A percentile compares a stretch with the other conserved stretches of the same genome.
These are phyloP conservation scores for Euwallacea fornicatus DNA, from an alignment of 1,140 invertebrate species.

Conservation along the genomic window DNA sequence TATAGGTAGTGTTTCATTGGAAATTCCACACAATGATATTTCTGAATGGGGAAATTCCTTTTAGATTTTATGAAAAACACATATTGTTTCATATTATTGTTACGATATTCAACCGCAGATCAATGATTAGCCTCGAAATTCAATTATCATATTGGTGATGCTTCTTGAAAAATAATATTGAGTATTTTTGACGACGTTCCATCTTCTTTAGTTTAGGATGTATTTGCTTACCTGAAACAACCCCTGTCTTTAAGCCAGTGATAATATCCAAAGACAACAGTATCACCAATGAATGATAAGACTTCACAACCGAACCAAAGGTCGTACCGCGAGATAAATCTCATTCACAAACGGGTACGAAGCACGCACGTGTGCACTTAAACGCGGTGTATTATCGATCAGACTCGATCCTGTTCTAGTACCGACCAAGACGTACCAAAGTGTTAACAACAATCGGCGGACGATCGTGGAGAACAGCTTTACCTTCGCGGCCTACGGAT, in stretches of 20 bases:
- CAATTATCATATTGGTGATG: no score
- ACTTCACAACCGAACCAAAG: conserved; percentile 20
- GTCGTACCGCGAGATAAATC: conserved; percentile 20
- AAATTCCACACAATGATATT: no score
- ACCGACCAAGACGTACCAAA: conserved; percentile 35
- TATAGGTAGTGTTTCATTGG: no score
- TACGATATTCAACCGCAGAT: no score
- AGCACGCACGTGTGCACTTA: conserved; percentile 32
- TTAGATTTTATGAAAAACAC: no score
- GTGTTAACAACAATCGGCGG: conserved; percentile 37
- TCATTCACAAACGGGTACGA: conserved; percentile 32
- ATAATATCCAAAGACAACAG: not conserved
- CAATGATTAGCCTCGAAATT: no score
- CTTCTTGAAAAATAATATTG: no score
- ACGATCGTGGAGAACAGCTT: conserved; percentile 35
- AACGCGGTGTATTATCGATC: conserved; percentile 34
- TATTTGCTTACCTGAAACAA: not conserved
- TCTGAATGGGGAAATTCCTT: no score
- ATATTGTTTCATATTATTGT: no score
- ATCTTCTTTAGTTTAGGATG: not conserved
- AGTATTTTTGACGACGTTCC: no score
- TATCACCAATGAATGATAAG: not conserved
- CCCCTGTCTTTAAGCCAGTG: not conserved
- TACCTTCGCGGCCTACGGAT: conserved; percentile 40
- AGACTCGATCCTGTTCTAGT: conserved; percentile 35